Evolutionary conservation across 2,113 vertebrate genomes (phyloP), one percentile per base, ranked within the genome.

Genomic region (Chaetorhynchus papuensis): DNA sequence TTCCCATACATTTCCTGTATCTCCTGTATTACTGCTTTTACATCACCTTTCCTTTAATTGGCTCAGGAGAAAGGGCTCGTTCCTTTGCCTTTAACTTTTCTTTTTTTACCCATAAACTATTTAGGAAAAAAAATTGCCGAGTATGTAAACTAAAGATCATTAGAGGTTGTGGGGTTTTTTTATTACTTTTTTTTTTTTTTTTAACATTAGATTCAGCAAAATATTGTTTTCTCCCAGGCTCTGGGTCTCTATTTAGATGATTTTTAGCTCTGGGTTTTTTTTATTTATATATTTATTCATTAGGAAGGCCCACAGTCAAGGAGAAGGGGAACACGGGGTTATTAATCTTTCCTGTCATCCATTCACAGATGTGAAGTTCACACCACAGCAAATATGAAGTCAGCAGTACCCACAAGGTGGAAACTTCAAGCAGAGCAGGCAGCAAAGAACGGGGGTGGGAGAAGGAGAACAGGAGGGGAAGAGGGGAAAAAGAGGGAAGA

Each of bases 321-420:
- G 97, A 97, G 97, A 97, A 97, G 98, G 98, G 98, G 96, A 97
- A 97, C 95, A 94, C 6, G 72, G 90, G 98, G 99, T 98, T 99
- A 99, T 99, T 99, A 99, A 99, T 99, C 99, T 99, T 99, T 98
- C 98, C 98, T 99, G 99, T 99, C 99, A 99, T 98, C 98, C 98
- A 97, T 98, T 98, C 98, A 98, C 99, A 99, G 99, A 99, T 99
- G 99, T 98, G 99, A 98, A 98, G 98, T 98, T 98, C 98, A 98
- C 98, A 98, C 98, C 98, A 96, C 98, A 99, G 98, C 98, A 99
- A 99, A 98, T 98, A 98, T 98, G 98, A 98, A 99, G 99, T 99
- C 99, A 99, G 99, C 99, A 99, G 97, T 99, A 99, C 95, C 94
- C 98, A 98, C 98, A 98, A 98, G 98, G 98, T 98, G 98, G 98